Percentiles rank a stretch among this genome's conserved stretches.
phyloP scores from a whole-genome alignment of 2,888 invertebrate genomes.

The Mesochorus sp. region DNA sequence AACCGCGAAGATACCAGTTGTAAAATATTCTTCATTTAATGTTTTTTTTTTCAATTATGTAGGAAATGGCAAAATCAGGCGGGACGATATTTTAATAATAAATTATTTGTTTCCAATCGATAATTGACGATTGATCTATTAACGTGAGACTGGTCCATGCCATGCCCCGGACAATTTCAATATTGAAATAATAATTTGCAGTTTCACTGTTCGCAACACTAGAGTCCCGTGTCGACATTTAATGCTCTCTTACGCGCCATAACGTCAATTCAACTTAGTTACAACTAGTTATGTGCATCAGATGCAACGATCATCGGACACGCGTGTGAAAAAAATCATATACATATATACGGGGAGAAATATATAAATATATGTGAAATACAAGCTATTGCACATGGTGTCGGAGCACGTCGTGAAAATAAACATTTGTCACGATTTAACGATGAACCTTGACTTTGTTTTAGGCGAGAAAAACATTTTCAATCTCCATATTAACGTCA shows the following conservation, averaged over 20 bases:
- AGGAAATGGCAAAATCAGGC: no score
- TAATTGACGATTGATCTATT: slow-evolving; percentile 4
- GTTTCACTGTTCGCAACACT: not conserved
- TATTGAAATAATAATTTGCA: slow-evolving; percentile 13
- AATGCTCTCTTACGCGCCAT: slow-evolving; percentile 20
- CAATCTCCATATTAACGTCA: slow-evolving; percentile 8
- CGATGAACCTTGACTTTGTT: slow-evolving; percentile 32
- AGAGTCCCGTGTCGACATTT: not conserved
- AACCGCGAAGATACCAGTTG: no score
- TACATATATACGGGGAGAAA: not conserved
- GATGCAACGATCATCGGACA: slow-evolving; percentile 14
- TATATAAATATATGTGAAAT: no score
- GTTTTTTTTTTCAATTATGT: no score
- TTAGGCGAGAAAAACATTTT: slow-evolving; percentile 5
- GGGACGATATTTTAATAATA: not conserved
- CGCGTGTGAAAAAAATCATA: slow-evolving; percentile 19
- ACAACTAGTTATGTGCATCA: slow-evolving; percentile 47
- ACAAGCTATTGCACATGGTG: not conserved
- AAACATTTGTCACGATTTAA: not conserved
- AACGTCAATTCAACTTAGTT: slow-evolving; percentile 55
- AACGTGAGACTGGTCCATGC: not conserved
- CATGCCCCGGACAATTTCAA: slow-evolving; percentile 20
- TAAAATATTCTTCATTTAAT: no score
- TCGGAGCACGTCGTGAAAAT: slow-evolving; percentile 7
- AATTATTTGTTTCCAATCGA: not conserved